Conservation (phyloP, 2,797 vertebrate genomes). For the Fratercula arctica region DNA sequence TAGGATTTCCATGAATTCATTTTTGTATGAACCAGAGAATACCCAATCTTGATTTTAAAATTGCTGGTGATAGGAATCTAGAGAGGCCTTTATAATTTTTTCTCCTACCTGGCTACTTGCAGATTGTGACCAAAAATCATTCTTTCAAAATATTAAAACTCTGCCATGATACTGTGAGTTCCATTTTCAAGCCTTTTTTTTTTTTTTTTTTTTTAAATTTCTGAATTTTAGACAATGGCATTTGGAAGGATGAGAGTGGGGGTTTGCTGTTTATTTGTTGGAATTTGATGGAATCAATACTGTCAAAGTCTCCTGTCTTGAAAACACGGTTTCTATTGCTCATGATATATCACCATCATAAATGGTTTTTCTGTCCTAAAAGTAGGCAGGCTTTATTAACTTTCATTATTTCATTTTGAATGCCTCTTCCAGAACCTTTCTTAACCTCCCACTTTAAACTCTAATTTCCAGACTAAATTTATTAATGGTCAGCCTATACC, state of each 20-base stretch:
- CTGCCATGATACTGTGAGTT: not conserved
- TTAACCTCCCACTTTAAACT: not conserved
- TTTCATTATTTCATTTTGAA: not conserved
- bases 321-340: not conserved
- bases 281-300: not conserved
- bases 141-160: not conserved
- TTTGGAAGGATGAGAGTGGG: not conserved
- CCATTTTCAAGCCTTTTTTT: not conserved
- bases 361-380: not conserved
- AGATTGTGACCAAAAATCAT: not conserved
- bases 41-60: not conserved
- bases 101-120: not conserved
- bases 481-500: not conserved
- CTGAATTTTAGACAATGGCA: not conserved
- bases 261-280: not conserved
- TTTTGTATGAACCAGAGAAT: not conserved
- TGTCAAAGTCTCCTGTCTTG: not conserved
- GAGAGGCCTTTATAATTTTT: not conserved
- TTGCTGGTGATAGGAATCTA: not conserved
- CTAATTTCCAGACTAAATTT: not conserved
- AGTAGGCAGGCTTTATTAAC: not conserved
- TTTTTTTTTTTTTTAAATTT: not conserved
- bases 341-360: not conserved
- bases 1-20: not conserved
- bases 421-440: not conserved